Base-by-base conservation (phyloP, 2,888 invertebrate species). In the Dryadula phaetusa region DNA sequence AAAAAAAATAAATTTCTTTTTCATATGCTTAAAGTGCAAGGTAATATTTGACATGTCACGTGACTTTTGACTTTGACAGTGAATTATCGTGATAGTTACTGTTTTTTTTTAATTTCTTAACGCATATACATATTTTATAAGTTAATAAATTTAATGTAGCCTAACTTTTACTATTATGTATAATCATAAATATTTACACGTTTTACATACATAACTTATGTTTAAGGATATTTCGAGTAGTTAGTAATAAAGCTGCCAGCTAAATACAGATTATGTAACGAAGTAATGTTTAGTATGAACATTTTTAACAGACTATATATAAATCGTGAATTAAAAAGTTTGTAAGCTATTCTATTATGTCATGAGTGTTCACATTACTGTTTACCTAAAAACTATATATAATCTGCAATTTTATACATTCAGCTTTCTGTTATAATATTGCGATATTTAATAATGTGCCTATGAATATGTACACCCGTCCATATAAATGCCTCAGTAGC, bases 1-100 rank as follows among this genome's bases (percentile, higher is more conserved):
- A 76, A 70, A 69, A 49, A 66, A 67, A 49, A 54, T 18, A 28
- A 25, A 34, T 32, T n/a, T 52, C 2, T 40, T 56, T 25, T 54
- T 37, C 3, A 54, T 37, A 40, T 22, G 8, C n/a, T 37, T 37
- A 20, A 22, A 54, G 2, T 34, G 22, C 6, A 20, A 46, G 8
- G n/a, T 20, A 0, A 56, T n/a, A 40, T 56, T 22, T 22, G 10
- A 37, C 22, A 37, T 56, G 40, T 56, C 56, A 56, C 20, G 4
- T 25, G 37, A 37, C 37, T 12, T 37, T 37, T 37, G 32, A 34
- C 32, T 7, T 22, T 22, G 8, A 56, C 22, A 56, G n/a, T 40
- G 12, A 22, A 10, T 12, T 46, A 22, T 46, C 20, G 22, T 46
- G 18, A 18, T 40, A 14, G 7, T 44, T 46, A 22, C 22, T 22